Evolutionary conservation across 2,888 invertebrate species (phyloP).

Genomic region (Steinernema carpocapsae): DNA sequence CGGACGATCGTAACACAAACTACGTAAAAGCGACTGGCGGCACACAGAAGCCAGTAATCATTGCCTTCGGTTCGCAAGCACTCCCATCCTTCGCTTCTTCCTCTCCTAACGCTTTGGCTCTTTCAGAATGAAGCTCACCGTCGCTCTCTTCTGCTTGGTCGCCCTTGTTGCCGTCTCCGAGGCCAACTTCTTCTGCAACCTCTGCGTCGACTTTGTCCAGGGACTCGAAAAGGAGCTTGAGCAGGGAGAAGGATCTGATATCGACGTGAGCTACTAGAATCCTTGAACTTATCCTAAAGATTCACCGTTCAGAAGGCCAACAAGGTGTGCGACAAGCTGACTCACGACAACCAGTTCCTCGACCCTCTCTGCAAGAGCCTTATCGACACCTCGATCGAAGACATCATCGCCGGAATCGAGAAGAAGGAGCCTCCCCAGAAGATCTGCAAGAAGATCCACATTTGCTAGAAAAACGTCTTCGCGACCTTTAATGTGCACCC

Average conservation of each 20-base stretch:
- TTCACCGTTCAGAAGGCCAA: constrained; percentile 36
- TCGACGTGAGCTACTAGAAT: not conserved
- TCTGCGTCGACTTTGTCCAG: constrained; percentile 7
- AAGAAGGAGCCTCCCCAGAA: constrained; percentile 35
- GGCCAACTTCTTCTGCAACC: not conserved
- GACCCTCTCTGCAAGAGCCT: constrained; percentile 34
- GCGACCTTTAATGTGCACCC: too few relatives aligned
- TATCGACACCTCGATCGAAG: constrained; percentile 26
- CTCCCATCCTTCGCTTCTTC: not conserved
- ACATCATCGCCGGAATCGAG: constrained; percentile 15
- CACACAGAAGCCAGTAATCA: too few relatives aligned
- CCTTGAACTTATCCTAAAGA: not conserved
- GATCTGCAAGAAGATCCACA: constrained; percentile 23
- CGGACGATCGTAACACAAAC: too few relatives aligned
- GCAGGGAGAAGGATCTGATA: not conserved
- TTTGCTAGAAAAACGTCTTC: not conserved
- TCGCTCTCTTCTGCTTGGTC: constrained; percentile 6
- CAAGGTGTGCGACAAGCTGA: constrained; percentile 37
- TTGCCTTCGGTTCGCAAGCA: too few relatives aligned
- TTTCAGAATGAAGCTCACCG: constrained; percentile 16
- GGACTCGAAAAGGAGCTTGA: not conserved
- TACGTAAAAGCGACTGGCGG: too few relatives aligned
- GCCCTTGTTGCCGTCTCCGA: constrained; percentile 12
- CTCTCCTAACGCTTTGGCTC: not conserved
- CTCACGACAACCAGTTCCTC: constrained; percentile 36